Evolutionary conservation across 2,113 vertebrate species (phyloP), one percentile per base, ranked within the genome.

Genomic region (Tachycineta bicolor): DNA sequence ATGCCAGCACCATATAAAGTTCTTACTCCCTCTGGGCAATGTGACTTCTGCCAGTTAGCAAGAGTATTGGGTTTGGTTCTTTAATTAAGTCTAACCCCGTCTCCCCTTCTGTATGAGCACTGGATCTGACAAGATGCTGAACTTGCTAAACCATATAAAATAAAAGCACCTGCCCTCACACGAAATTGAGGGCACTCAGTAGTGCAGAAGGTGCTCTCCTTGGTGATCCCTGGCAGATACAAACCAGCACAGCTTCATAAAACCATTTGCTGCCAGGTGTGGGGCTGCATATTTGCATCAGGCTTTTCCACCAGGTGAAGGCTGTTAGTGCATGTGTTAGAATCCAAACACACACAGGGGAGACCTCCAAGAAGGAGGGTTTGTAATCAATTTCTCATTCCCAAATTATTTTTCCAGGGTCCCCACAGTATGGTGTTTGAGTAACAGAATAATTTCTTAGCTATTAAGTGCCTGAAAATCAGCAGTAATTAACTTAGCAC

Each of bases 361-460:
- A 94, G 68, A 69, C 64, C 74, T 90, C 87, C 44, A 60, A 81
- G 68, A 87, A 87, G 60, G 69, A 88, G 26, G 12, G 44, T 55
- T 88, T 83, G 89, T 71, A 92, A 94, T 94, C 92, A 88, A 7
- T 92, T 90, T 86, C 73, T 94, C 41, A 60, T 87, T 90, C 93
- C 90, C 58, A 69, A 76, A 83, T 95, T 94, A 89, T 96, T 94
- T 96, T 87, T 92, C 64, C 80, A 84, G 88, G 69, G 76, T 96
- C 79, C 80, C 93, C 88, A 75, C 88, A 83, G 90, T 84, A 92
- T 81, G 60, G 37, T 92, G 53, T 92, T 96, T 86, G 89, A 93
- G 90, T 94, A 97, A 90, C 80, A 96, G 93, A 93, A 84, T 87
- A 97, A 95, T 90, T 93, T 96, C 83, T 53, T 94, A 78, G 79